Percentiles rank a stretch among this genome's conserved stretches.
phyloP scores from a whole-genome alignment of 2,113 vertebrate species.

The Acrocephalus kingi region DNA sequence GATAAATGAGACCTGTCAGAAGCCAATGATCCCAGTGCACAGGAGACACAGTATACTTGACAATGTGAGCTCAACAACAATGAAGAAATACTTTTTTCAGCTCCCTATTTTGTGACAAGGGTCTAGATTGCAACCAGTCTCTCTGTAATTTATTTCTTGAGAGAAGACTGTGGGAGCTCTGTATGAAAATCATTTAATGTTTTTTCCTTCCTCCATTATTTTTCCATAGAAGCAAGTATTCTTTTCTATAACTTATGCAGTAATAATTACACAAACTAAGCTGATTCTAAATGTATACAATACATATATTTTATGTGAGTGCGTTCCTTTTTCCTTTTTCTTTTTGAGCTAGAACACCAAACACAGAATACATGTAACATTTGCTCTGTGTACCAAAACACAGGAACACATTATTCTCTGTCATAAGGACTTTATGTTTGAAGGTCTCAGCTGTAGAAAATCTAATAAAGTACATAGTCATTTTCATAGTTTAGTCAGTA shows the following conservation, averaged over 20 bases:
- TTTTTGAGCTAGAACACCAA: background rate
- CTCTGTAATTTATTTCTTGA: background rate
- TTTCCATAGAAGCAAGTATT: background rate
- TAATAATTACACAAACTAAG: background rate
- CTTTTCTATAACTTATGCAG: background rate
- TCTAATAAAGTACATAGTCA: background rate
- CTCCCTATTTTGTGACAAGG: background rate
- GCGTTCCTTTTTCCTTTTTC: background rate
- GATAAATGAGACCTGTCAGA: background rate
- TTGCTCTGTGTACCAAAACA: background rate
- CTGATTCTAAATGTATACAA: background rate
- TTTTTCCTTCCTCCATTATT: background rate
- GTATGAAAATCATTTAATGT: background rate
- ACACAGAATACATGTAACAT: background rate
- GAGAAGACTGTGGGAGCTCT: background rate
- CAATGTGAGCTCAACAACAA: background rate
- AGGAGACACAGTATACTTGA: background rate
- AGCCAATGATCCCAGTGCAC: background rate
- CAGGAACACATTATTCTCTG: background rate
- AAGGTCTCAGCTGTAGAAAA: background rate
- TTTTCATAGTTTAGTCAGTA: background rate
- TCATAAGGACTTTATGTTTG: background rate
- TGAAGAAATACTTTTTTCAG: background rate
- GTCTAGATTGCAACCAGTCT: background rate
- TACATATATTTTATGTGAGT: background rate